Evolutionary conservation across 2,888 invertebrate species (phyloP).

Genomic region (Leptogaster cylindrica): DNA sequence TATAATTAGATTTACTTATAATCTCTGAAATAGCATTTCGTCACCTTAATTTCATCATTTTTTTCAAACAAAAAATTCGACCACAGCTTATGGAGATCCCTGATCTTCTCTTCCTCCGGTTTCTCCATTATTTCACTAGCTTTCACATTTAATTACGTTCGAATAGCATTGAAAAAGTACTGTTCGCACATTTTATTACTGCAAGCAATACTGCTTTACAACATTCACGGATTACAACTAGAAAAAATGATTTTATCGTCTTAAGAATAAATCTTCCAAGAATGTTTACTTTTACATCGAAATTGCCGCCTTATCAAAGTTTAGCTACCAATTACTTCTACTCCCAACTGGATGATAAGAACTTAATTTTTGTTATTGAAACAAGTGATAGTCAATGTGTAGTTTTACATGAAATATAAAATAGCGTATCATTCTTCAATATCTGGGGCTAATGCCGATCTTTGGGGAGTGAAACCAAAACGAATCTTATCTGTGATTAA

Average conservation of each 20-base stretch:
- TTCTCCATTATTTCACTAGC: constrained; percentile 6
- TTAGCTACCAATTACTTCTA: constrained; percentile 12
- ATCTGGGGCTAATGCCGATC: no score
- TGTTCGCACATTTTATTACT: background rate
- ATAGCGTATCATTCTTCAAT: no score
- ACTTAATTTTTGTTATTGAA: background rate
- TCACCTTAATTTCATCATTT: constrained; percentile 31
- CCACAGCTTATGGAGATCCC: constrained; percentile 29
- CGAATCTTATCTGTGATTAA: no score
- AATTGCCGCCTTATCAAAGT: constrained; percentile 5
- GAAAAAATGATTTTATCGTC: background rate
- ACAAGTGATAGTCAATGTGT: constrained; percentile 1
- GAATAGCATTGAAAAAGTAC: background rate
- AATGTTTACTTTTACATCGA: background rate
- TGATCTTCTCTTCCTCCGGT: background rate
- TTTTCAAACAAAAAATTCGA: constrained; percentile 29
- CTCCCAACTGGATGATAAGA: constrained; percentile 17
- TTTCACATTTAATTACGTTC: background rate
- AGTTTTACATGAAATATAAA: background rate
- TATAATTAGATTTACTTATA: background rate
- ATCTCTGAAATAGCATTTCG: background rate
- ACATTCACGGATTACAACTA: background rate
- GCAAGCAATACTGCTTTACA: background rate
- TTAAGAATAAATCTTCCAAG: background rate
- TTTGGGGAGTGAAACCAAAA: no score